phyloP scores from a whole-genome alignment of 2,888 invertebrate species.

The Odontomyia ornata region DNA sequence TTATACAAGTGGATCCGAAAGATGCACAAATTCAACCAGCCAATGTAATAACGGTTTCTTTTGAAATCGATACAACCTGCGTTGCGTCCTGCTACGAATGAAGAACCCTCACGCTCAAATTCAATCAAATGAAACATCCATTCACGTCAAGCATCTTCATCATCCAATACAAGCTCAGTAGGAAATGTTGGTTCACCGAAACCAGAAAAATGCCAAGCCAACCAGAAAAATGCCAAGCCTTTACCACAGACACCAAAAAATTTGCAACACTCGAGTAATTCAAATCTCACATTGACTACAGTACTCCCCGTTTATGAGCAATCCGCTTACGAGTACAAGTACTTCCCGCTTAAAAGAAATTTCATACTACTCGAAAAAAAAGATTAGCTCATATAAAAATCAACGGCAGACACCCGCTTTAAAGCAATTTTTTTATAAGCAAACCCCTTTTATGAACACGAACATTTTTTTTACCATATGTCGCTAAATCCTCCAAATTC shows the following conservation, averaged over 20 bases:
- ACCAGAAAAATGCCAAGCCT: too few species aligned
- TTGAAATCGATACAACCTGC: slow-evolving; percentile 59
- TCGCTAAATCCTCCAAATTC: too few species aligned
- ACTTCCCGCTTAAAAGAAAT: too few species aligned
- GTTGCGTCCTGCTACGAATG: slow-evolving; percentile 14
- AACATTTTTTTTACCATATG: too few species aligned
- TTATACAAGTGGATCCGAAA: slow-evolving; percentile 83
- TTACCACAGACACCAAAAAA: slow-evolving; percentile 79
- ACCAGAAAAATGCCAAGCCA: slow-evolving; percentile 89
- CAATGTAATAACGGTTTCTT: slow-evolving; percentile 64
- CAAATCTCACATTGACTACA: slow-evolving; percentile 61
- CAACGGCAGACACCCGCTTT: too few species aligned
- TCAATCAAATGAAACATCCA: slow-evolving; percentile 53
- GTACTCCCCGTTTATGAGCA: too few species aligned
- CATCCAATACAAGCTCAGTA: too few species aligned
- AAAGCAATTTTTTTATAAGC: too few species aligned
- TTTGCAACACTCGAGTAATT: slow-evolving; percentile 56
- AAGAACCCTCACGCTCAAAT: slow-evolving; percentile 40
- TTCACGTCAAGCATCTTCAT: slow-evolving; percentile 73
- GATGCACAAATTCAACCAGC: slow-evolving; percentile 80
- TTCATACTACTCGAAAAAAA: too few species aligned
- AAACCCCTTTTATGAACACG: too few species aligned
- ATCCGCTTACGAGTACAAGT: too few species aligned
- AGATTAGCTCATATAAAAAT: too few species aligned
- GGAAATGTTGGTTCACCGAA: slow-evolving; percentile 86